Percentiles rank a stretch among this genome's conserved stretches.
These are phyloP conservation scores for Malurus alboscapulatus DNA, from an alignment of 2,113 vertebrate genomes.

Conservation along the genomic window DNA sequence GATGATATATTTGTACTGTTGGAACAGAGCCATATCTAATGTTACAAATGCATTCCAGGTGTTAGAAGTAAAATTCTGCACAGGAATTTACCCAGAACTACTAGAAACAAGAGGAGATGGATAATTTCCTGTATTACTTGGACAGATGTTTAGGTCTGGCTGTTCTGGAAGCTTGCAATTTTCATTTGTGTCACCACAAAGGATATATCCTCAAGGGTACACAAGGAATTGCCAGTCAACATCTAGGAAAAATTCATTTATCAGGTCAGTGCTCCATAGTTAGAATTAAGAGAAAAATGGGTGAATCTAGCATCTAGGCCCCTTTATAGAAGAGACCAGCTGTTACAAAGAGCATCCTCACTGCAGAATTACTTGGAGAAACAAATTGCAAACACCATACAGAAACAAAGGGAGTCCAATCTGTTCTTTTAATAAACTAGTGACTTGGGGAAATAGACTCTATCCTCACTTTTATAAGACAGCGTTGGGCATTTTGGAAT, in stretches of 20 bases:
- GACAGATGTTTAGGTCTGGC: constrained; percentile 7
- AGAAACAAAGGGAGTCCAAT: neutral
- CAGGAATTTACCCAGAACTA: neutral
- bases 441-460: neutral
- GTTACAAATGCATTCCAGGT: constrained; percentile 44
- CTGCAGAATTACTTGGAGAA: neutral
- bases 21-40: constrained; percentile 19
- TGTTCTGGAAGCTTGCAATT: neutral
- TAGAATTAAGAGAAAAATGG: neutral
- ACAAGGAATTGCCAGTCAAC: neutral
- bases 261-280: neutral
- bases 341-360: neutral
- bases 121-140: constrained; percentile 28
- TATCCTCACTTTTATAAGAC: neutral
- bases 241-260: neutral
- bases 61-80: constrained; percentile 8
- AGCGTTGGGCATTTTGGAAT: neutral
- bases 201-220: neutral
- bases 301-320: neutral
- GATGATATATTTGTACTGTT: neutral
- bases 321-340: neutral
- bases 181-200: neutral
- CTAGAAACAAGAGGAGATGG: neutral
- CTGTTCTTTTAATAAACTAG: neutral
- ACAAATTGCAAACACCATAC: neutral